A percentile compares a stretch with the other conserved stretches of the same genome.
These are phyloP conservation scores for Hyaena hyaena DNA, from an alignment of 2,113 vertebrate genomes.

Conservation along the genomic window DNA sequence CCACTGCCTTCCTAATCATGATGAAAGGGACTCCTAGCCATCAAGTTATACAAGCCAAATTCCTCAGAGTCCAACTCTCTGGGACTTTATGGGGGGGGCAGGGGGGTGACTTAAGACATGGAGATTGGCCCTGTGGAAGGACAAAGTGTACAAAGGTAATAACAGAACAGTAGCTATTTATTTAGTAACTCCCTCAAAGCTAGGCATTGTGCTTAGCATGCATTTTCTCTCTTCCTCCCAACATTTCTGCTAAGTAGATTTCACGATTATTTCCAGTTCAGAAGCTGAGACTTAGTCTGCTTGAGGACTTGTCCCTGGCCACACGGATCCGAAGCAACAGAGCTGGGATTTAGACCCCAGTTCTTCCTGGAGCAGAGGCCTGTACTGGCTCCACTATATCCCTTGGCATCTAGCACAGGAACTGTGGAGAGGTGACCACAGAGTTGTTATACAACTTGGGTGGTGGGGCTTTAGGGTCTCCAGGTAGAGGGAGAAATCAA, in stretches of 20 bases:
- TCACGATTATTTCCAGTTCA: rapidly evolving
- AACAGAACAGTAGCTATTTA: background rate
- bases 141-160: rapidly evolving
- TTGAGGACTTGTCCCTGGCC: background rate
- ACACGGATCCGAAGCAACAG: background rate
- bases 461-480: background rate
- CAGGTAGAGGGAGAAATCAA: background rate
- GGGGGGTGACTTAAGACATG: no score
- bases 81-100: background rate
- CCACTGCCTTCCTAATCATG: background rate
- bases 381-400: rapidly evolving
- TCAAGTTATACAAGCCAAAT: no score
- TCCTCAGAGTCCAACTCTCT: background rate
- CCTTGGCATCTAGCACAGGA: background rate
- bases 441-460: background rate
- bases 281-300: background rate
- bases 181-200: background rate
- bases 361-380: background rate
- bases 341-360: background rate
- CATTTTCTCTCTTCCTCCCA: background rate
- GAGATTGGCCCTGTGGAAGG: rapidly evolving
- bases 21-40: background rate
- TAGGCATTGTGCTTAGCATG: no score
- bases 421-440: background rate
- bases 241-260: background rate